A percentile compares a stretch with the other conserved stretches of the same genome.
These are phyloP conservation scores for Myotis planiceps DNA, from an alignment of 2,797 vertebrate genomes.

Conservation along the genomic window DNA sequence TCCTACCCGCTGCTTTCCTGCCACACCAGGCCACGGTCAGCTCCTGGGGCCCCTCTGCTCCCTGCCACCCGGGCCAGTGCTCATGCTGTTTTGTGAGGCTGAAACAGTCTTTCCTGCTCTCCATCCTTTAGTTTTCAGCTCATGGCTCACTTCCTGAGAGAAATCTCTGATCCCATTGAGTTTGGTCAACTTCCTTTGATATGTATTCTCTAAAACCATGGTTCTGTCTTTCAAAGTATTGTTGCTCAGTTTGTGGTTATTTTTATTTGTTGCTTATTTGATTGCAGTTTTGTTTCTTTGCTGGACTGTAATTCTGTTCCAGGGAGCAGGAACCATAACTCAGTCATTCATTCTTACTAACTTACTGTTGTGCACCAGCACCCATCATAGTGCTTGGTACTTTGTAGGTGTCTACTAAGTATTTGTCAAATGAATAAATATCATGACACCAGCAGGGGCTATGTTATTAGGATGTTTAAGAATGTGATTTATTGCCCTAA, in stretches of 20 bases:
- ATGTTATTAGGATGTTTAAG: neutral
- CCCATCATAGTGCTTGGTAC: neutral
- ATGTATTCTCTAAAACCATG: neutral
- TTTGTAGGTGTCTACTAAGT: neutral
- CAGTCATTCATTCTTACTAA: neutral
- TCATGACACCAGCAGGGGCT: neutral
- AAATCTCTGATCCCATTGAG: neutral
- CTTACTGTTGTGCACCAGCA: neutral
- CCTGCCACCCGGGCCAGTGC: neutral
- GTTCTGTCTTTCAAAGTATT: neutral
- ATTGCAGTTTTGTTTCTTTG: neutral
- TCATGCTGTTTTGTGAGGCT: accelerated
- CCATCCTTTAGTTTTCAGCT: neutral
- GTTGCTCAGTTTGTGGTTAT: neutral
- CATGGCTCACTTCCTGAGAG: neutral
- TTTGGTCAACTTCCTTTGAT: neutral
- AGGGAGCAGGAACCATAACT: neutral
- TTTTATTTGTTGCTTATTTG: neutral
- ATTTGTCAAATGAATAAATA: neutral
- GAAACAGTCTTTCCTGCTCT: neutral
- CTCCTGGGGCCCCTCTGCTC: neutral
- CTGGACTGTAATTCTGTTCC: neutral
- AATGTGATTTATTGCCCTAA: neutral
- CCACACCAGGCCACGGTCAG: neutral
- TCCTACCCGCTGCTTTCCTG: neutral